Evolutionary conservation across 2,888 invertebrate species (phyloP).

Genomic region (Tachystola acroxantha): DNA sequence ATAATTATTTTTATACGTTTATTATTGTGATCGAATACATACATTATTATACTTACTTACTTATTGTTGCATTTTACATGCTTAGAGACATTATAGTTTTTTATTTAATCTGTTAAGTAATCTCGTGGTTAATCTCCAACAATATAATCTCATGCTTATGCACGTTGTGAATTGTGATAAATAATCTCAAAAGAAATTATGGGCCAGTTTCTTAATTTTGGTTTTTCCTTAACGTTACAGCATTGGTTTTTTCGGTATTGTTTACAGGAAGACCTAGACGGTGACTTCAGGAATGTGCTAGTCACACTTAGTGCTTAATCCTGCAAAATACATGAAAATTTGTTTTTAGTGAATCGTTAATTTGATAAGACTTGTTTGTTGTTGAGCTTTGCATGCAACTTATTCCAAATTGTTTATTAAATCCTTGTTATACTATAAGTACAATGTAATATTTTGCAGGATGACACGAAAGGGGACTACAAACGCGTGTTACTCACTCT

Average conservation of each 20-base stretch:
- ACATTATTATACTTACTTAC: conserved; percentile 16
- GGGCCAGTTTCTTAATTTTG: conserved; percentile 59
- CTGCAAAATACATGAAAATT: conserved; percentile 57
- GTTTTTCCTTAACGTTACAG: conserved; percentile 38
- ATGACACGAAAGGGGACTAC: conserved; percentile 85
- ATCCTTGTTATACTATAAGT: conserved; percentile 34
- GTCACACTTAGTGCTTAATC: conserved; percentile 76
- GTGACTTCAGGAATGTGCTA: conserved; percentile 83
- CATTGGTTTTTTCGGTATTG: conserved; percentile 56
- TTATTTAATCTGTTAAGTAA: conserved; percentile 24
- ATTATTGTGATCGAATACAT: conserved; percentile 25
- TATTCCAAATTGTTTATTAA: conserved; percentile 9
- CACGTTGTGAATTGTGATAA: conserved; percentile 42
- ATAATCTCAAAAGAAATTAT: conserved; percentile 42
- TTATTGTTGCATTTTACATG: conserved; percentile 40
- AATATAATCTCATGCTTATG: conserved; percentile 37
- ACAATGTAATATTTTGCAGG: conserved; percentile 78
- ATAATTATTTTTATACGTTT: conserved; percentile 12
- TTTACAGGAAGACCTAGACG: conserved; percentile 82
- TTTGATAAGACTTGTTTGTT: conserved; percentile 39
- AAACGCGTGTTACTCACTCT: conserved; percentile 81
- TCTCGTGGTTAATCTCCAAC: conserved; percentile 29
- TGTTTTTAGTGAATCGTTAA: conserved; percentile 28
- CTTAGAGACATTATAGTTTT: conserved; percentile 43
- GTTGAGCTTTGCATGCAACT: conserved; percentile 46